These are phyloP conservation scores for Melanotaenia parkinsoni DNA, from an alignment of 2,797 vertebrate species.

Conservation along the genomic window DNA sequence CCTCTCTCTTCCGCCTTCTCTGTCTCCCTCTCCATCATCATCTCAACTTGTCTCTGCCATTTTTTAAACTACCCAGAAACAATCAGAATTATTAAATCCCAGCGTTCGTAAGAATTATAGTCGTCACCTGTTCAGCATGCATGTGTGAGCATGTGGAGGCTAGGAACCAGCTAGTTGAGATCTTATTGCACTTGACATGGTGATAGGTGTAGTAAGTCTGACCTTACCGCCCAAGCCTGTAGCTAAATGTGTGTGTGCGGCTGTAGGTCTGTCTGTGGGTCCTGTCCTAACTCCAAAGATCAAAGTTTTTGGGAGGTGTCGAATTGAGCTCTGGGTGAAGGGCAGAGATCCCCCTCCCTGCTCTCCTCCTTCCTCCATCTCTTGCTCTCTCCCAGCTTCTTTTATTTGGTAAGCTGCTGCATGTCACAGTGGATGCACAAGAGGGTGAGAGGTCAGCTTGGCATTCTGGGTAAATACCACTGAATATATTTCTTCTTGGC, in stretches of 20 bases:
- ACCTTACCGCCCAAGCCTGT: slow-evolving; percentile 42
- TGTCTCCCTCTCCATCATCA: slow-evolving; percentile 41
- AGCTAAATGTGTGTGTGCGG: slow-evolving; percentile 26
- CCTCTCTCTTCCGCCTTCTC: slow-evolving; percentile 69
- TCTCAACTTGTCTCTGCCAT: slow-evolving; percentile 36
- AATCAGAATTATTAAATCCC: slow-evolving; percentile 54
- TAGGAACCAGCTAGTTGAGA: slow-evolving; percentile 40
- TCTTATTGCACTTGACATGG: slow-evolving; percentile 74
- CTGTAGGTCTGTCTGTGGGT: slow-evolving; percentile 28
- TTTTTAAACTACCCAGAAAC: slow-evolving; percentile 42
- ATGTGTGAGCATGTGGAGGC: slow-evolving; percentile 31
- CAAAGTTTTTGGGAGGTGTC: slow-evolving; percentile 69
- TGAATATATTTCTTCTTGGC: slow-evolving; percentile 39
- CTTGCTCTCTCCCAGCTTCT: slow-evolving; percentile 50
- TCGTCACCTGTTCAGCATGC: slow-evolving; percentile 41
- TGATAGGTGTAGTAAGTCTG: slow-evolving; percentile 56
- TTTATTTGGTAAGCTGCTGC: slow-evolving; percentile 73
- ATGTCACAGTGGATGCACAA: slow-evolving; percentile 79
- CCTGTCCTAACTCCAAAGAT: slow-evolving; percentile 66
- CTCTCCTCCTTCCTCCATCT: slow-evolving; percentile 44
- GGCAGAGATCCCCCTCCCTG: slow-evolving; percentile 43
- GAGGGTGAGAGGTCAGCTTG: slow-evolving; percentile 73
- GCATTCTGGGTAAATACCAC: slow-evolving; percentile 65
- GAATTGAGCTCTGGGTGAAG: slow-evolving; percentile 55
- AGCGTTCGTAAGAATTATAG: slow-evolving; percentile 41